Evolutionary conservation across 2,888 invertebrate genomes (phyloP).

Genomic region (Thereva nobilitata): DNA sequence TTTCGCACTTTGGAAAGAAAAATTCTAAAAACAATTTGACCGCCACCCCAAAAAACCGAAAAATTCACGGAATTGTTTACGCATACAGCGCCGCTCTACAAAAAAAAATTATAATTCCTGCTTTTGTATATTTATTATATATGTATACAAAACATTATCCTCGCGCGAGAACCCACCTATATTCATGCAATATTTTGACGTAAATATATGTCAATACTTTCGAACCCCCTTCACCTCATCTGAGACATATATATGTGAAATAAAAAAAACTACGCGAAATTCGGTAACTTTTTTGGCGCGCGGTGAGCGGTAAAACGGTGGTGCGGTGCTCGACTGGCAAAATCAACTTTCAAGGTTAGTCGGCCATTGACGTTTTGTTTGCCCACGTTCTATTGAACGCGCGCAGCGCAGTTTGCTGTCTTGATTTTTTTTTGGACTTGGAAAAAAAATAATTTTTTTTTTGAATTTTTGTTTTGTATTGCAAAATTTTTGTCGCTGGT

Average conservation of each 20-base stretch:
- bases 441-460: neutral
- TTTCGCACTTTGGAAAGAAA: too few species aligned
- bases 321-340: constrained; percentile 11
- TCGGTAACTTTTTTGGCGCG: constrained; percentile 6
- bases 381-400: constrained; percentile 22
- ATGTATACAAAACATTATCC: too few species aligned
- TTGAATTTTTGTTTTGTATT: neutral
- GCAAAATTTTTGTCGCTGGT: constrained; percentile 12
- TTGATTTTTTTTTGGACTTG: neutral
- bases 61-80: too few species aligned
- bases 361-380: constrained; percentile 57
- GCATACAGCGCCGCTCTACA: too few species aligned
- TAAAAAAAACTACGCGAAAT: neutral
- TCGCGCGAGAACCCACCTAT: too few species aligned
- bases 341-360: constrained; percentile 56
- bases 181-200: too few species aligned
- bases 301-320: neutral
- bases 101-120: too few species aligned
- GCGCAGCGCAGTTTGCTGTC: constrained; percentile 12
- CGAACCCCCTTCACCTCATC: too few species aligned
- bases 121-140: too few species aligned
- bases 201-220: too few species aligned
- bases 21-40: too few species aligned
- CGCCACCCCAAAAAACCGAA: too few species aligned
- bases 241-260: neutral